Evolutionary conservation across 2,797 vertebrate species (phyloP).

Genomic region (Urocyon cinereoargenteus): DNA sequence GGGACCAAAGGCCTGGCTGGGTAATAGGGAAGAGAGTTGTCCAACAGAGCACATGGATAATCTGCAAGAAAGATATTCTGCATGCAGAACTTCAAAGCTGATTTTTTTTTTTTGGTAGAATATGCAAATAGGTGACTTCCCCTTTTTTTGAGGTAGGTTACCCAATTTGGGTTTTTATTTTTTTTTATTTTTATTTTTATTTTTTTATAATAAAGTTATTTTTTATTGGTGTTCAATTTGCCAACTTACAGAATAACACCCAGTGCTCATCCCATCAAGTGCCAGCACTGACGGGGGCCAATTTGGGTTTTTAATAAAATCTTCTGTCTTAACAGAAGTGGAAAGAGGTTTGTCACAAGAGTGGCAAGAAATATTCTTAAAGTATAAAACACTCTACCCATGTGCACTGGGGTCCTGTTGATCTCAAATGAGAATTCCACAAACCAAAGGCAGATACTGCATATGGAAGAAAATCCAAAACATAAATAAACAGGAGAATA

Average conservation of each 20-base stretch:
- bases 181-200: neutral
- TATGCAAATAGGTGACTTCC: slow-evolving; percentile 18
- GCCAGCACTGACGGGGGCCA: too few relatives aligned
- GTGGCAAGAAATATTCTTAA: slow-evolving; percentile 36
- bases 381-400: slow-evolving; percentile 57
- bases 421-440: slow-evolving; percentile 65
- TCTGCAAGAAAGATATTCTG: slow-evolving; percentile 3
- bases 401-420: slow-evolving; percentile 29
- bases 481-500: slow-evolving; percentile 38
- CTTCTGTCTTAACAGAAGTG: slow-evolving; percentile 73
- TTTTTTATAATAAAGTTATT: too few relatives aligned
- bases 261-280: too few relatives aligned
- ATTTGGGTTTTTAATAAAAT: slow-evolving; percentile 53
- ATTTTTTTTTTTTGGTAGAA: neutral
- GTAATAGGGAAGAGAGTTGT: neutral
- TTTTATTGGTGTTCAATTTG: too few relatives aligned
- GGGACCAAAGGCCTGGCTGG: neutral
- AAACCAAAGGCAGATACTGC: slow-evolving; percentile 62
- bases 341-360: slow-evolving; percentile 50
- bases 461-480: slow-evolving; percentile 68
- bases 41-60: slow-evolving; percentile 53
- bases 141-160: slow-evolving; percentile 56
- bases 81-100: slow-evolving; percentile 35
- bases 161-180: slow-evolving; percentile 23
- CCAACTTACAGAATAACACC: too few relatives aligned